Evolutionary conservation across 2,797 vertebrate species (phyloP), one percentile per base, ranked within the genome.

Genomic region (Rhinogobio ventralis): DNA sequence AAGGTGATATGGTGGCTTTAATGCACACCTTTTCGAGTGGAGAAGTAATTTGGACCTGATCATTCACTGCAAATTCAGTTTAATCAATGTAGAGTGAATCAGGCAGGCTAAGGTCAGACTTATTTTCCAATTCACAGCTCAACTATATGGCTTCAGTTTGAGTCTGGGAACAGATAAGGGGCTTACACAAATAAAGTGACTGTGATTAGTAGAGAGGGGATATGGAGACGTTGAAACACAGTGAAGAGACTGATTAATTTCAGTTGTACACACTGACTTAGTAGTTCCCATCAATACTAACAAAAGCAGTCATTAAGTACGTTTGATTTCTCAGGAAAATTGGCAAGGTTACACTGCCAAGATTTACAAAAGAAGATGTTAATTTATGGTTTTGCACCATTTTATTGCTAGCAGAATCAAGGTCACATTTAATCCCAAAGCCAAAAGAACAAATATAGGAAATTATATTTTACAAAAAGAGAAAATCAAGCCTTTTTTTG

Each of bases 1-100:
- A 89, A 95, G 93, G 93, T 93, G 94, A 95, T 94, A 94, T 92
- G 92, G 91, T 92, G 88, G 91, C 90, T 91, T 94, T 92, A 95
- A 93, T 94, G 92, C 92, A 93, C 90, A 90, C 90, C 82, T 90
- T 91, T 92, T 91, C 88, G 83, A 91, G 89, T 33, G 84, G 89
- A 91, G 91, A 91, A 93, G 93, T 93, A 87, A 92, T 94, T 94
- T 92, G 92, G 91, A 90, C 90, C 88, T 87, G 86, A 91, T 92
- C 91, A 94, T 94, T 94, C 92, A 90, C 87, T 79, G 87, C 89
- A 90, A 92, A 91, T 91, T 87, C 87, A 87, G 79, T 91, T 92
- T 88, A 91, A 92, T 89, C 88, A 89, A 88, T 85, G 89, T 90
- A 88, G 83, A 91, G 81, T 86, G 85, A 88, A 91, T 90, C 90